Conservation (phyloP, 2,888 invertebrate species). For the Caenorhabditis wallacei region DNA sequence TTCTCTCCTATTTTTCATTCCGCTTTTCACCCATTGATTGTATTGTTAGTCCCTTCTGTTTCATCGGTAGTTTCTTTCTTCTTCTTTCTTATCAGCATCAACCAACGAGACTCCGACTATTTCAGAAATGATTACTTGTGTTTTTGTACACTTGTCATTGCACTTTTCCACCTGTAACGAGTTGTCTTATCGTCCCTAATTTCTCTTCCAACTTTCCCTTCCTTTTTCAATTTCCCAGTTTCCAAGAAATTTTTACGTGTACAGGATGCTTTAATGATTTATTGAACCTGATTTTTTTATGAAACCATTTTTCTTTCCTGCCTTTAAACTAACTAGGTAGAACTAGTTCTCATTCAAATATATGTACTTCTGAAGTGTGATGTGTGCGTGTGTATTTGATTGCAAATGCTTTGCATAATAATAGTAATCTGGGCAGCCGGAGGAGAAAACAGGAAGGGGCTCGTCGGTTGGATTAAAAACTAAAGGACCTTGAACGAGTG, state of each 20-base stretch:
- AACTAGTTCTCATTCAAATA: constrained; percentile 42
- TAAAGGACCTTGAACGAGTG: constrained; percentile 13
- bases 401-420: constrained; percentile 35
- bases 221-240: constrained; percentile 19
- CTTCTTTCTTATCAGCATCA: constrained; percentile 20
- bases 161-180: constrained; percentile 35
- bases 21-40: neutral
- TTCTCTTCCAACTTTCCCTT: neutral
- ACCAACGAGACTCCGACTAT: constrained; percentile 50
- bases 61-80: constrained; percentile 5
- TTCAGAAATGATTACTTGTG: constrained; percentile 49
- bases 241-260: constrained; percentile 44
- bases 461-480: constrained; percentile 46
- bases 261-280: constrained; percentile 45
- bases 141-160: constrained; percentile 35
- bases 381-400: constrained; percentile 18
- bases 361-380: constrained; percentile 51
- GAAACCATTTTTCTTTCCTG: constrained; percentile 12
- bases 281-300: constrained; percentile 12
- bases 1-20: constrained; percentile 24
- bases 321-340: neutral
- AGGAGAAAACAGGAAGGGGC: constrained; percentile 40
- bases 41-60: neutral
- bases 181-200: constrained; percentile 41
- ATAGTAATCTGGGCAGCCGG: constrained; percentile 22